A percentile compares a stretch with the other conserved stretches of the same genome.
These are phyloP conservation scores for Paramuricea clavata DNA, from an alignment of 92 coral and sea anemone genomes.

Conservation along the genomic window DNA sequence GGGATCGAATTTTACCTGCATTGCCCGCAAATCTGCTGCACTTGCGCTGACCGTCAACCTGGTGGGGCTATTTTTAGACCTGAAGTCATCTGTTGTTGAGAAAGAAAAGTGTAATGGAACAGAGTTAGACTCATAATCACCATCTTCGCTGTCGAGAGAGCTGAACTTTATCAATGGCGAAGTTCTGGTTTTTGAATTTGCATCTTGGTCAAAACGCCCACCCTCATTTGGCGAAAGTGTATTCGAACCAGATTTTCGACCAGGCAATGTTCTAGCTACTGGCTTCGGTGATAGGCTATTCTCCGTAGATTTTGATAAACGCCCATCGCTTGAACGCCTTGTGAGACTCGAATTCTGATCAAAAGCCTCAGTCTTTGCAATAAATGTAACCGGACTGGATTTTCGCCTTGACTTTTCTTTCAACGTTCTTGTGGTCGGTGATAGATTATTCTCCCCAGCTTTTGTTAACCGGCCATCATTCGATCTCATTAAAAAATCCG, in stretches of 20 bases:
- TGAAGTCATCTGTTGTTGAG: slow-evolving; percentile 29
- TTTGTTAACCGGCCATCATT: too few species aligned
- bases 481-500: too few species aligned
- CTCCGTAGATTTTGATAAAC: too few species aligned
- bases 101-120: slow-evolving; percentile 18
- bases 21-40: slow-evolving; percentile 24
- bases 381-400: too few species aligned
- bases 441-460: too few species aligned
- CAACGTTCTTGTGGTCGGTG: too few species aligned
- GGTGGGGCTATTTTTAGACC: background rate
- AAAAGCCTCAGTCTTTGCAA: too few species aligned
- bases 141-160: slow-evolving; percentile 5
- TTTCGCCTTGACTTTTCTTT: too few species aligned
- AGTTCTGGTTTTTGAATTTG: background rate
- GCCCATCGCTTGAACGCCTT: too few species aligned
- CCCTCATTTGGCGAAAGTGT: background rate
- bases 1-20: background rate
- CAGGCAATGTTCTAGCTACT: background rate
- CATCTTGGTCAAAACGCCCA: background rate
- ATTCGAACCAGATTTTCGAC: background rate
- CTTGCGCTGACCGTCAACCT: slow-evolving; percentile 28
- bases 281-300: too few species aligned
- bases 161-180: background rate
- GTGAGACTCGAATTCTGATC: too few species aligned
- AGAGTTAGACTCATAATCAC: background rate